Conservation (phyloP, 1,140 invertebrate species). For the Diorhabda carinulata region DNA sequence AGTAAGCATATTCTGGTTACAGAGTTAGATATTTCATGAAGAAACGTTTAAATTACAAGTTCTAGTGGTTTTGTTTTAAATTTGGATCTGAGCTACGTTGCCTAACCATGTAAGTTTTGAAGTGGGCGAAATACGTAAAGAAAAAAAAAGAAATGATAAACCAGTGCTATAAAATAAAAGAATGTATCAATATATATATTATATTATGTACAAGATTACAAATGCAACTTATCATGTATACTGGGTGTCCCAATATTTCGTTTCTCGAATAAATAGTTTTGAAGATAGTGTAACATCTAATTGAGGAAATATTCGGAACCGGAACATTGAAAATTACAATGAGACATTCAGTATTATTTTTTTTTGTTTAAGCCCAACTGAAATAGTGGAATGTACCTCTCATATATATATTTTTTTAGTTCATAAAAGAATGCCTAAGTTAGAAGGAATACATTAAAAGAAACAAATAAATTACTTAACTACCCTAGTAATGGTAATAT, state of each 20-base stretch:
- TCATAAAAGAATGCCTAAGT: slow-evolving; percentile 35
- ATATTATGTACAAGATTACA: slow-evolving; percentile 18
- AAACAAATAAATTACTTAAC: slow-evolving; percentile 35
- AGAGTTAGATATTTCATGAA: no score
- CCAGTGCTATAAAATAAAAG: slow-evolving; percentile 20
- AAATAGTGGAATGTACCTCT: slow-evolving; percentile 33
- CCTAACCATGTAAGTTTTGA: slow-evolving; percentile 25
- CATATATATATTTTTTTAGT: slow-evolving; percentile 16
- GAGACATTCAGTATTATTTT: slow-evolving; percentile 9
- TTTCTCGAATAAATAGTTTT: no score
- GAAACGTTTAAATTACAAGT: no score
- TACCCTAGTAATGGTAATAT: slow-evolving; percentile 29
- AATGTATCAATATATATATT: slow-evolving; percentile 14
- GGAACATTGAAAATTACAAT: background rate
- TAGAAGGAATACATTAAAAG: slow-evolving; percentile 31
- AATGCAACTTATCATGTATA: slow-evolving; percentile 25
- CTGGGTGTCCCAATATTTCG: background rate
- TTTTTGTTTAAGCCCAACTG: slow-evolving; percentile 12
- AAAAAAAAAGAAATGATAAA: slow-evolving; percentile 20
- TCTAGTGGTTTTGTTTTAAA: no score
- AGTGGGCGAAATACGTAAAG: slow-evolving; percentile 16
- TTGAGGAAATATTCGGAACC: background rate
- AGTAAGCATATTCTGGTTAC: no score
- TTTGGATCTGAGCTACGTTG: background rate
- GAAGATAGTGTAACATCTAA: no score